Percentiles rank a stretch among this genome's conserved stretches.
Conservation (phyloP, 2,888 invertebrate genomes). For the Neuroscelio doddi region DNA sequence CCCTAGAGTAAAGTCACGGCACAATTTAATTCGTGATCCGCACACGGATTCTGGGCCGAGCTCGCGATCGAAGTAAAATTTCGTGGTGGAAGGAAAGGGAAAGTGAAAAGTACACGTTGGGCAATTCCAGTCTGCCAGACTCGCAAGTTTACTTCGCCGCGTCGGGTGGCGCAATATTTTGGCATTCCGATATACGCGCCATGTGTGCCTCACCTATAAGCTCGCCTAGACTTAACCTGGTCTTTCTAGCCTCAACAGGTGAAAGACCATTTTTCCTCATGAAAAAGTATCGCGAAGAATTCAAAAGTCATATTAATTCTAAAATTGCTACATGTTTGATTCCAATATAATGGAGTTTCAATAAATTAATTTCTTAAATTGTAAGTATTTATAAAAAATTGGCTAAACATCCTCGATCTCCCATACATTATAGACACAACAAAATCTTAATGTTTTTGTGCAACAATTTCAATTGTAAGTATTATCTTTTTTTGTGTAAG, state of each 20-base stretch:
- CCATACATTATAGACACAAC: too few species aligned
- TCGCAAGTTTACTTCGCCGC: constrained; percentile 52
- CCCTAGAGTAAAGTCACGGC: constrained; percentile 21
- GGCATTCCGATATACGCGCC: constrained; percentile 62
- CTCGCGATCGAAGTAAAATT: constrained; percentile 51
- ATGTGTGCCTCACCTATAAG: constrained; percentile 41
- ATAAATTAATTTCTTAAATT: too few species aligned
- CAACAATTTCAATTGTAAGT: too few species aligned
- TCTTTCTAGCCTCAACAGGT: constrained; percentile 15
- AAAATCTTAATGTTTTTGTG: too few species aligned
- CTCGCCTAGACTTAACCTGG: constrained; percentile 17
- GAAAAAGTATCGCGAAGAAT: constrained; percentile 7
- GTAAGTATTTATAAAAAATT: too few species aligned
- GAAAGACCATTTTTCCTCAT: constrained; percentile 22
- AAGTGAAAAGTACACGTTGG: constrained; percentile 66
- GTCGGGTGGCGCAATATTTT: constrained; percentile 67
- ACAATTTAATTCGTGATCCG: constrained; percentile 37
- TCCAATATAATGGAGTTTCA: too few species aligned
- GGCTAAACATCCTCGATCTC: too few species aligned
- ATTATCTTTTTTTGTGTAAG: too few species aligned
- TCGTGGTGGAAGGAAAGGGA: constrained; percentile 56
- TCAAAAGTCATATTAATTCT: too few species aligned
- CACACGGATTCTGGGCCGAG: constrained; percentile 53
- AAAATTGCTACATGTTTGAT: too few species aligned
- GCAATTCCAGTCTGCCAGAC: constrained; percentile 60